Percentiles rank a stretch among this genome's conserved stretches.
These are phyloP conservation scores for Sebastes glaucus DNA, from an alignment of 2,797 vertebrate species.

Conservation along the genomic window DNA sequence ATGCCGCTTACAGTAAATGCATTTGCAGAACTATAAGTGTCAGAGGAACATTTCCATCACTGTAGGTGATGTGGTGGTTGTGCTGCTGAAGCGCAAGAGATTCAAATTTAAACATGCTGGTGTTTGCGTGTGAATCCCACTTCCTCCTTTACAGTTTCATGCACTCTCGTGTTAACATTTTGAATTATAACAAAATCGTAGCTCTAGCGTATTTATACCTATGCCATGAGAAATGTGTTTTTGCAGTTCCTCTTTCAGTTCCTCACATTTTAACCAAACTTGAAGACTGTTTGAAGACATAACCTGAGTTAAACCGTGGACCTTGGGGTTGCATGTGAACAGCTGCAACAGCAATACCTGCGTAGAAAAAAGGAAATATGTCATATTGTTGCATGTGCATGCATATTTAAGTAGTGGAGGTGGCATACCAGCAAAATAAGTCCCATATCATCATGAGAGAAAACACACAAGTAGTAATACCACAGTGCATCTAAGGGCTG, in stretches of 20 bases:
- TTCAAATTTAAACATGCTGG: not conserved
- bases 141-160: constrained; percentile 36
- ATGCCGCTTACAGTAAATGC: not conserved
- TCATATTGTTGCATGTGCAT: not conserved
- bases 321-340: not conserved
- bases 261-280: not conserved
- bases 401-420: not conserved
- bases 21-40: not conserved
- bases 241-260: constrained; percentile 47
- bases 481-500: not conserved
- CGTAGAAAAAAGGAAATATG: not conserved
- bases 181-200: not conserved
- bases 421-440: constrained; percentile 6
- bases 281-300: not conserved
- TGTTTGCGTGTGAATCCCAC: not conserved
- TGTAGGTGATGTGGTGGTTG: not conserved
- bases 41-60: not conserved
- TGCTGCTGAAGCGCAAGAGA: not conserved
- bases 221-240: not conserved
- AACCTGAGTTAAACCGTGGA: not conserved
- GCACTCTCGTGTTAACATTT: not conserved
- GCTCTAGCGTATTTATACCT: not conserved
- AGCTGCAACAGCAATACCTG: not conserved
- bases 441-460: not conserved
- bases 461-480: constrained; percentile 10